These are phyloP conservation scores for Dasysyrphus tricinctus DNA, from an alignment of 2,888 invertebrate species.

Conservation along the genomic window DNA sequence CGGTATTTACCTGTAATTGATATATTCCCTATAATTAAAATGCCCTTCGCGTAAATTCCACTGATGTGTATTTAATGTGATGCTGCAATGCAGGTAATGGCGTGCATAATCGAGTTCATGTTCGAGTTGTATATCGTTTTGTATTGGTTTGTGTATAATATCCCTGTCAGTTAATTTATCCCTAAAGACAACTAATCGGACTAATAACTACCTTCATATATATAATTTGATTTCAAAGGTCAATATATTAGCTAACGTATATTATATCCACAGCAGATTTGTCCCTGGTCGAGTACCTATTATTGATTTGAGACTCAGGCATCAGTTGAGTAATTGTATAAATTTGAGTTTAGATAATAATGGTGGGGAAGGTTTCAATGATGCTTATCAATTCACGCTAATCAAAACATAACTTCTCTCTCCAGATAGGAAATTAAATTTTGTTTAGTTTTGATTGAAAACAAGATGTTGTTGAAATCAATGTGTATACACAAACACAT, in stretches of 20 bases:
- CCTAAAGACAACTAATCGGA: slow-evolving; percentile 18
- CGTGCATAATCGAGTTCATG: slow-evolving; percentile 43
- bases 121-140: background rate
- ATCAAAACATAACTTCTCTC: no score
- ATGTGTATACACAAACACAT: no score
- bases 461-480: no score
- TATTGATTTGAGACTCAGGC: slow-evolving; percentile 19
- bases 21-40: slow-evolving; percentile 42
- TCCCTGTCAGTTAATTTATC: slow-evolving; percentile 27
- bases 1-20: slow-evolving; percentile 46
- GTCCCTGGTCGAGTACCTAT: slow-evolving; percentile 5
- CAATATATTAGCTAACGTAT: slow-evolving; percentile 17
- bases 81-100: slow-evolving; percentile 33
- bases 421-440: no score
- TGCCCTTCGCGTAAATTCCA: slow-evolving; percentile 34
- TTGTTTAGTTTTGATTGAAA: no score
- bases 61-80: slow-evolving; percentile 44
- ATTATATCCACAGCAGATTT: slow-evolving; percentile 12
- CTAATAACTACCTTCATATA: background rate
- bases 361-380: background rate
- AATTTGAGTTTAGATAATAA: slow-evolving; percentile 11
- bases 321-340: slow-evolving; percentile 12
- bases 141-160: background rate
- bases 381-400: background rate
- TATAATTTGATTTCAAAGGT: slow-evolving; percentile 33